phyloP scores from a whole-genome alignment of 2,888 invertebrate genomes.

The Cybosia mesomella region DNA sequence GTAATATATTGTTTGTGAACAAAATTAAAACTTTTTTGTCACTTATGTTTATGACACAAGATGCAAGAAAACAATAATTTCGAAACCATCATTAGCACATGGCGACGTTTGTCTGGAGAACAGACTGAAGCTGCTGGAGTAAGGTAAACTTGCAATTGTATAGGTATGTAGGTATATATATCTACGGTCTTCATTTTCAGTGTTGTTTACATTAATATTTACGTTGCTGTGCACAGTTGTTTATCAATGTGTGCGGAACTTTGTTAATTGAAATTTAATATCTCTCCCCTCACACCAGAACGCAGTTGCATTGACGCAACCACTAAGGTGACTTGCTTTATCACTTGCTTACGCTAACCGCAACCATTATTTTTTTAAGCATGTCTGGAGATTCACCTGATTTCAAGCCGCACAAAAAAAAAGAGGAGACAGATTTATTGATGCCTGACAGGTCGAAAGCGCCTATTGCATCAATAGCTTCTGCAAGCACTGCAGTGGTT shows the following conservation, averaged over 20 bases:
- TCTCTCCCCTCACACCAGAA: constrained; percentile 24
- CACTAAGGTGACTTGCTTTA: constrained; percentile 16
- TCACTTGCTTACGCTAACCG: constrained; percentile 34
- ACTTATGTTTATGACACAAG: constrained; percentile 56
- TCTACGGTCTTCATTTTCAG: constrained; percentile 42
- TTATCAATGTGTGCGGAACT: constrained; percentile 42
- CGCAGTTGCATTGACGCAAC: constrained; percentile 19
- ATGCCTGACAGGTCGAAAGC: constrained; percentile 61
- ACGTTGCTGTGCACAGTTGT: constrained; percentile 42
- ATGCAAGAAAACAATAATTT: constrained; percentile 82
- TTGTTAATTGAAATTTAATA: constrained; percentile 51
- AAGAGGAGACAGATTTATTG: constrained; percentile 68
- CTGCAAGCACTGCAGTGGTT: constrained; percentile 49
- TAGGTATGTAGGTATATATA: constrained; percentile 30
- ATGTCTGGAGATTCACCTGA: constrained; percentile 79
- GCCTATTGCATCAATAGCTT: constrained; percentile 53
- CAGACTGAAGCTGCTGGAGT: constrained; percentile 67
- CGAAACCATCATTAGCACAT: constrained; percentile 77
- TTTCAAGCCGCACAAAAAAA: constrained; percentile 69
- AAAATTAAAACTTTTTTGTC: constrained; percentile 65
- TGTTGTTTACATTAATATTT: constrained; percentile 61
- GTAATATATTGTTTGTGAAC: constrained; percentile 31
- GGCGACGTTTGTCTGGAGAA: constrained; percentile 81
- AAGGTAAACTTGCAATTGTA: constrained; percentile 66
- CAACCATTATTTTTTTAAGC: constrained; percentile 61